Evolutionary conservation across 2,113 vertebrate genomes (phyloP).

Genomic region (Rattus rattus): DNA sequence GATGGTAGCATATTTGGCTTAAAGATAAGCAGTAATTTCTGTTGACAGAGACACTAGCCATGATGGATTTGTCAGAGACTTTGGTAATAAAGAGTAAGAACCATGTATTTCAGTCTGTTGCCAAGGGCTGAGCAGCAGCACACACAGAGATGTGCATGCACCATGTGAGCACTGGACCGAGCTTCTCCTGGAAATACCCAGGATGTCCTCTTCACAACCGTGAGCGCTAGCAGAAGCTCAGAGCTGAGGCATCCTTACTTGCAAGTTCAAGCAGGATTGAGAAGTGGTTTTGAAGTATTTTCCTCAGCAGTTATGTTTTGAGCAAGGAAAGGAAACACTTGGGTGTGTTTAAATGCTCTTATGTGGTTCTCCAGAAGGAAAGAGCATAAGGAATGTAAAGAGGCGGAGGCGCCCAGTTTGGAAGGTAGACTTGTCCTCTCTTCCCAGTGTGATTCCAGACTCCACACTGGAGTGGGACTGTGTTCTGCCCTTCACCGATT

Average conservation of each 20-base stretch:
- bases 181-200: neutral
- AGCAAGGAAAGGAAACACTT: conserved; percentile 8
- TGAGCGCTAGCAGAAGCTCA: conserved; percentile 11
- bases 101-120: neutral
- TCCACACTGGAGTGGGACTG: neutral
- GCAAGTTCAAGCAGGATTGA: conserved; percentile 5
- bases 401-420: neutral
- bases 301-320: neutral
- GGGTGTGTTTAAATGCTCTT: neutral
- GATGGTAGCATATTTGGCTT: neutral
- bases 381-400: neutral
- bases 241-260: conserved; percentile 13
- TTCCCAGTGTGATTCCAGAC: neutral
- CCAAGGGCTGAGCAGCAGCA: neutral
- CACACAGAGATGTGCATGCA: neutral
- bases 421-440: neutral
- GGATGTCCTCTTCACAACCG: conserved; percentile 31
- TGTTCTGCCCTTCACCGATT: neutral
- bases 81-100: conserved; percentile 4
- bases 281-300: conserved; percentile 21
- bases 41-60: conserved; percentile 46
- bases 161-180: neutral
- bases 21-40: conserved; percentile 20
- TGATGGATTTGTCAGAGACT: conserved; percentile 47
- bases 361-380: neutral